Evolutionary conservation across 2,888 invertebrate species (phyloP).

Genomic region (Cantharis flavilabris): DNA sequence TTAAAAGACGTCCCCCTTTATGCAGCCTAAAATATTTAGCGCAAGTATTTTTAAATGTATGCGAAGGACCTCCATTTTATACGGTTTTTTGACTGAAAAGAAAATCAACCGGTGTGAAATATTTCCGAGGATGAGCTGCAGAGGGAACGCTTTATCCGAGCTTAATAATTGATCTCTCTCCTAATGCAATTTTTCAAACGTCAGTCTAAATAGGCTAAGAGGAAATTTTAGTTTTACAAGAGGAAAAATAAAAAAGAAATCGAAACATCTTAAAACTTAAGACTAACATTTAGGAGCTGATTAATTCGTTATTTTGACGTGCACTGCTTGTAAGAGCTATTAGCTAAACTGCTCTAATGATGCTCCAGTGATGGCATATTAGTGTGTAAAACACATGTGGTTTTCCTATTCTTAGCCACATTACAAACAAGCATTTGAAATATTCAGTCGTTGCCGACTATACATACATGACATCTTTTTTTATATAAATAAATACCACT

Average conservation of each 20-base stretch:
- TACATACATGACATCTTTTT: conserved; percentile 23
- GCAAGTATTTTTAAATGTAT: not conserved
- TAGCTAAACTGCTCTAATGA: conserved; percentile 49
- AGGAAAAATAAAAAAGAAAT: not conserved
- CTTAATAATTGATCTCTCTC: not conserved
- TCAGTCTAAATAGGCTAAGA: conserved; percentile 1
- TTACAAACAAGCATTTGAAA: conserved; percentile 24
- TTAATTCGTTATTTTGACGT: conserved; percentile 58
- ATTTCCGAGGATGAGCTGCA: too few relatives aligned
- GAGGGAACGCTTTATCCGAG: not conserved
- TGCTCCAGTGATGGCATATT: conserved; percentile 45
- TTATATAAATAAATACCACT: conserved; percentile 21
- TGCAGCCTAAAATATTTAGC: not conserved
- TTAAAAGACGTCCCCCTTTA: not conserved
- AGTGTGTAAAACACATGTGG: conserved; percentile 36
- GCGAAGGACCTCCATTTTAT: not conserved
- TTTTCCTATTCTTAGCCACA: conserved; percentile 26
- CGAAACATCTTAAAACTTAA: conserved; percentile 6
- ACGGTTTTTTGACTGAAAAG: not conserved
- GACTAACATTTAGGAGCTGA: conserved; percentile 42
- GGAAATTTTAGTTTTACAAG: not conserved
- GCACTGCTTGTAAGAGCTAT: conserved; percentile 54
- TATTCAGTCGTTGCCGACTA: conserved; percentile 26
- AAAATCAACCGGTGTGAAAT: not conserved
- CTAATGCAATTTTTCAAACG: not conserved